Evolutionary conservation across 2,797 vertebrate genomes (phyloP).

Genomic region (Nyctibius grandis): DNA sequence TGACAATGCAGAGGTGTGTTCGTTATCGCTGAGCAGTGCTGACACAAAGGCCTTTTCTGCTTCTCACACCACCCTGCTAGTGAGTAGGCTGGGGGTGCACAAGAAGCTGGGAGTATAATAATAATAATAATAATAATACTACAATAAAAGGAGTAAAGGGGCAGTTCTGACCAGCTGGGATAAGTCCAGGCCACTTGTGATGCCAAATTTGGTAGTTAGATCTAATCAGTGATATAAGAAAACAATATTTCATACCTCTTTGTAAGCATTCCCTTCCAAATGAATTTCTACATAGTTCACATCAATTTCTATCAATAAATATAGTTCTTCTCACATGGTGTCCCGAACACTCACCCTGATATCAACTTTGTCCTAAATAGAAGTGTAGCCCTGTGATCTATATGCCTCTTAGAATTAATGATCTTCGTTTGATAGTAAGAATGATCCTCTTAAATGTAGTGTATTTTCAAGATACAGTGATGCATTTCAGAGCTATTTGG

Average conservation of each 20-base stretch:
- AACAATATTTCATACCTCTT: background rate
- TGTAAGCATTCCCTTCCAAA: background rate
- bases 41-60: too few relatives aligned
- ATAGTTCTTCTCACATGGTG: background rate
- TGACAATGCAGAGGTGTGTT: too few relatives aligned
- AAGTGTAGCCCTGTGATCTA: background rate
- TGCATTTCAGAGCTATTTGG: background rate
- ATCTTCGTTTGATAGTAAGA: background rate
- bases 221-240: background rate
- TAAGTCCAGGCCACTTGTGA: background rate
- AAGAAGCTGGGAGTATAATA: too few relatives aligned
- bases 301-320: background rate
- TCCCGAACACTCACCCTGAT: background rate
- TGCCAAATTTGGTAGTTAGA: background rate
- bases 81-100: too few relatives aligned
- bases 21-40: too few relatives aligned
- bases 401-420: background rate
- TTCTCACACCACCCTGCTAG: too few relatives aligned
- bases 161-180: too few relatives aligned
- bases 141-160: too few relatives aligned
- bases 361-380: background rate
- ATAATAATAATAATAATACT: too few relatives aligned
- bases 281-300: background rate
- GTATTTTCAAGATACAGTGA: background rate
- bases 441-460: background rate